phyloP scores from a whole-genome alignment of 2,888 invertebrate genomes.

The Hemicrepidius hirtus region DNA sequence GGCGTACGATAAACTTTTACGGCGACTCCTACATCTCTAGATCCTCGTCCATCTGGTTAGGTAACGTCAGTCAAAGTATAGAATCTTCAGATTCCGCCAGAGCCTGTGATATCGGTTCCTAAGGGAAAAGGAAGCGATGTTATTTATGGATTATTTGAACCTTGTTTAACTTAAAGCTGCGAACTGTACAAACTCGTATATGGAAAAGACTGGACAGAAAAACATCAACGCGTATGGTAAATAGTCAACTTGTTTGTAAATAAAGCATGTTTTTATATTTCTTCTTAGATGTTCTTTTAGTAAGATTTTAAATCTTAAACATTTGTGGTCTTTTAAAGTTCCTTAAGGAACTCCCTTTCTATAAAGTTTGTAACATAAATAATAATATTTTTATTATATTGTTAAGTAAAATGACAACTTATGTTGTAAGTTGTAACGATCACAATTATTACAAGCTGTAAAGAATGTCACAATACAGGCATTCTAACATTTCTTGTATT shows the following conservation, averaged over 20 bases:
- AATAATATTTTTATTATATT: conserved; percentile 8
- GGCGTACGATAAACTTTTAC: conserved; percentile 50
- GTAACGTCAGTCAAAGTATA: conserved; percentile 49
- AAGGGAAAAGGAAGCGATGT: conserved; percentile 56
- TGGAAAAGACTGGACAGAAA: conserved; percentile 45
- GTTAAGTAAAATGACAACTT: conserved; percentile 27
- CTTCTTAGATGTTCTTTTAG: background rate
- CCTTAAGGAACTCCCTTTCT: background rate
- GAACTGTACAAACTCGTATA: conserved; percentile 40
- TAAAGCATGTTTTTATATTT: conserved; percentile 22
- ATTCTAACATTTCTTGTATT: conserved; percentile 9
- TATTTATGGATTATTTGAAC: conserved; percentile 59
- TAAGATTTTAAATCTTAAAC: no score
- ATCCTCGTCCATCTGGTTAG: conserved; percentile 52
- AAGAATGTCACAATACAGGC: conserved; percentile 26
- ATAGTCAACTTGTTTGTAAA: conserved; percentile 52
- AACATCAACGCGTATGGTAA: conserved; percentile 53
- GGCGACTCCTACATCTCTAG: conserved; percentile 55
- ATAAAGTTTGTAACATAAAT: background rate
- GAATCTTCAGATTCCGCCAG: conserved; percentile 48
- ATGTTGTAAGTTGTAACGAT: background rate
- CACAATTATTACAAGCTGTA: conserved; percentile 15
- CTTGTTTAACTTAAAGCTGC: conserved; percentile 51
- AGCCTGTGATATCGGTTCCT: conserved; percentile 49
- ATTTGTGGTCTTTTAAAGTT: background rate